Conservation (phyloP, 2,113 vertebrate genomes). For the Micronycteris hirsuta region DNA sequence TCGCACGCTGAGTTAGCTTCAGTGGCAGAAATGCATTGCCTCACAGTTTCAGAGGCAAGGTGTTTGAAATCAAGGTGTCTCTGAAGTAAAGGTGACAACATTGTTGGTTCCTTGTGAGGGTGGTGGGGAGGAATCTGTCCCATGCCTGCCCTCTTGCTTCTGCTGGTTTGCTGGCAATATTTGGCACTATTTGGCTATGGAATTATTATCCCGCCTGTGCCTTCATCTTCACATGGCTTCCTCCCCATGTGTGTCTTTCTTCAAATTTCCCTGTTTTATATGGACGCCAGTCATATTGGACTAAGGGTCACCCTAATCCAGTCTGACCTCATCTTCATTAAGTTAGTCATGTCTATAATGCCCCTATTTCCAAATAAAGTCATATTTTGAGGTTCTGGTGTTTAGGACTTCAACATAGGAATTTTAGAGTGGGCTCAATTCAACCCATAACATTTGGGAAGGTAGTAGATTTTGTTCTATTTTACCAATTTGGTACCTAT, state of each 20-base stretch:
- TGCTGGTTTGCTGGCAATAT: neutral
- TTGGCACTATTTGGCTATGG: neutral
- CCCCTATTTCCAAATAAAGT: neutral
- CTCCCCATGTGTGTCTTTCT: neutral
- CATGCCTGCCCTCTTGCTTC: neutral
- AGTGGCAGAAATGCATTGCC: neutral
- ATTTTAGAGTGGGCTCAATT: neutral
- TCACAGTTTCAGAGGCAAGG: neutral
- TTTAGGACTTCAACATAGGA: neutral
- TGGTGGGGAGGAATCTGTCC: neutral
- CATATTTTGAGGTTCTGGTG: neutral
- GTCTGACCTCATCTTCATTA: neutral
- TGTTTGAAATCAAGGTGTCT: too few relatives aligned
- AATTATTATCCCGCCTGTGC: neutral
- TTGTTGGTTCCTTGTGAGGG: neutral
- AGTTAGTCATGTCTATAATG: neutral
- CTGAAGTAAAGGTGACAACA: neutral
- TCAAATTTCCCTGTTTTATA: neutral
- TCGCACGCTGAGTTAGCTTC: neutral
- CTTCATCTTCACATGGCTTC: neutral
- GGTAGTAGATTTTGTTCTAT: neutral
- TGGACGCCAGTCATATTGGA: neutral
- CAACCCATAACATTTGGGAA: neutral
- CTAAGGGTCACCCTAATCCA: neutral
- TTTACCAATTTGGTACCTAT: neutral